These are phyloP conservation scores for Pangasianodon hypophthalmus DNA, from an alignment of 2,113 vertebrate species.

Conservation along the genomic window DNA sequence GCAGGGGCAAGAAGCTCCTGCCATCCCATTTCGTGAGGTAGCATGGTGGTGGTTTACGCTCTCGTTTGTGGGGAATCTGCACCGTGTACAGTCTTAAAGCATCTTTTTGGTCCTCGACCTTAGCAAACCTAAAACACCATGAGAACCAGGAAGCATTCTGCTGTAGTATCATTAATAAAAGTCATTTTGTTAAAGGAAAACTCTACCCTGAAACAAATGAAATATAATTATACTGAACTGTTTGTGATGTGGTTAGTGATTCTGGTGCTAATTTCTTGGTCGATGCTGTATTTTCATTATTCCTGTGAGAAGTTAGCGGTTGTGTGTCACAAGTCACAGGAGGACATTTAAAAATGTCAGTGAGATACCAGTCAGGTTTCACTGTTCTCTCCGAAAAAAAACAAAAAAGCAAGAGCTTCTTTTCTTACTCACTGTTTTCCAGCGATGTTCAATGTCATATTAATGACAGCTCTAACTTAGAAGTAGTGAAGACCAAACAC, in stretches of 20 bases:
- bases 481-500: neutral
- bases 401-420: neutral
- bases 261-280: neutral
- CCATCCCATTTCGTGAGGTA: slow-evolving; percentile 97
- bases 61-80: slow-evolving; percentile 92
- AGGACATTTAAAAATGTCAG: neutral
- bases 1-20: slow-evolving; percentile 84
- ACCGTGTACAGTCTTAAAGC: slow-evolving; percentile 87
- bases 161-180: neutral
- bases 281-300: neutral
- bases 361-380: neutral
- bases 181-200: neutral
- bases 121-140: slow-evolving; percentile 79
- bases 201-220: neutral
- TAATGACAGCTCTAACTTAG: neutral
- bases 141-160: neutral
- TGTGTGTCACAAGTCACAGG: neutral
- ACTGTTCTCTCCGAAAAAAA: neutral
- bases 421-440: neutral
- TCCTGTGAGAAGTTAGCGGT: neutral
- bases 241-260: neutral
- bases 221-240: neutral
- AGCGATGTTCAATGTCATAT: neutral
- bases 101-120: slow-evolving; percentile 81
- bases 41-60: slow-evolving; percentile 84